These are phyloP conservation scores for Melipona quadrifasciata DNA, from an alignment of 1,140 invertebrate species.

Conservation along the genomic window DNA sequence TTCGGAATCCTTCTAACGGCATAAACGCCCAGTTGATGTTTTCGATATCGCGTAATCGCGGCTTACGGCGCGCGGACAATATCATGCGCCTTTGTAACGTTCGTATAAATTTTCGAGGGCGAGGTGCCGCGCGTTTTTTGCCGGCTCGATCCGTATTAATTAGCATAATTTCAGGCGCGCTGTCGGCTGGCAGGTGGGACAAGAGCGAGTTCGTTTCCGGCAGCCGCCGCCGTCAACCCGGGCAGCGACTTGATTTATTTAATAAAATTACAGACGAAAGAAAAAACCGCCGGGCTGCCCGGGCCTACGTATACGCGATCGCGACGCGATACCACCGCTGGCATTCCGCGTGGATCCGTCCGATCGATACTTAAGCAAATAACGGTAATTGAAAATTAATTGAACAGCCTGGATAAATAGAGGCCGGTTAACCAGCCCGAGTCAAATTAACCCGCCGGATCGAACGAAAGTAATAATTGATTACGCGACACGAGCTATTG, in stretches of 20 bases:
- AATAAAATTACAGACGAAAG: slow-evolving; percentile 49
- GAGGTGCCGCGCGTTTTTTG: slow-evolving; percentile 3
- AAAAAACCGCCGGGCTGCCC: neutral
- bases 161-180: slow-evolving; percentile 50
- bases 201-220: slow-evolving; percentile 46
- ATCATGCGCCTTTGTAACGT: slow-evolving; percentile 17
- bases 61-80: slow-evolving; percentile 18
- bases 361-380: slow-evolving; percentile 28
- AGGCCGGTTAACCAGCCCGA: neutral
- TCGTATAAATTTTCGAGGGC: slow-evolving; percentile 28
- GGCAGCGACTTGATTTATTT: slow-evolving; percentile 47
- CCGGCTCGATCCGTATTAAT: slow-evolving; percentile 42
- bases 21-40: slow-evolving; percentile 39
- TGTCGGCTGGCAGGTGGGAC: slow-evolving; percentile 44
- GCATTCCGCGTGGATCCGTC: neutral
- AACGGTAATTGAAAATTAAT: slow-evolving; percentile 41
- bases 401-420: slow-evolving; percentile 13
- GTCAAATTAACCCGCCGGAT: neutral
- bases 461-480: slow-evolving; percentile 28
- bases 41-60: slow-evolving; percentile 33
- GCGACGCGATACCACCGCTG: neutral
- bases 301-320: neutral
- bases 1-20: slow-evolving; percentile 27
- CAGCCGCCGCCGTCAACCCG: slow-evolving; percentile 22
- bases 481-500: neutral